Conservation (phyloP, 1,140 invertebrate genomes). For the Nylanderia fulva region DNA sequence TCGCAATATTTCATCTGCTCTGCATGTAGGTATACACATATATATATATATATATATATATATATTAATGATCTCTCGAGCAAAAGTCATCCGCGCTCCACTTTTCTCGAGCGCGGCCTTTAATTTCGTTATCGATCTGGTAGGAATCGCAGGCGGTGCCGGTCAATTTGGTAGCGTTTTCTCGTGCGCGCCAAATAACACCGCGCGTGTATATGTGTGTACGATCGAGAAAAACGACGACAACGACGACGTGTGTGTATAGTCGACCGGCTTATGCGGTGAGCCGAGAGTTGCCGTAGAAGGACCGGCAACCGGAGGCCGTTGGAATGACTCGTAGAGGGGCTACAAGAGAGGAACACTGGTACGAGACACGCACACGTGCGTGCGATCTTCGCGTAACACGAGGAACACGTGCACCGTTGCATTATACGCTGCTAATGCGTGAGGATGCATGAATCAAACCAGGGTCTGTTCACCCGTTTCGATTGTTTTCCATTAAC, state of each 20-base stretch:
- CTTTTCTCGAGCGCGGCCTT: constrained; percentile 37
- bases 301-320: constrained; percentile 80
- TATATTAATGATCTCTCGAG: constrained; percentile 31
- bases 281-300: constrained; percentile 82
- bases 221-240: no score
- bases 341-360: constrained; percentile 59
- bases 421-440: constrained; percentile 13
- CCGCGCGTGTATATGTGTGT: constrained; percentile 29
- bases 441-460: constrained; percentile 32
- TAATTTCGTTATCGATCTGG: constrained; percentile 54
- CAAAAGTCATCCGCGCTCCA: background rate
- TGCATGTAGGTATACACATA: no score
- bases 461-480: background rate
- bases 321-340: constrained; percentile 73
- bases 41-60: no score
- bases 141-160: constrained; percentile 5
- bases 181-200: constrained; percentile 22
- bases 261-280: constrained; percentile 17
- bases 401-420: constrained; percentile 40
- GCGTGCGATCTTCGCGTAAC: constrained; percentile 29
- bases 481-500: constrained; percentile 17
- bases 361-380: constrained; percentile 11
- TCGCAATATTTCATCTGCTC: background rate
- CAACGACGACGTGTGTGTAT: no score
- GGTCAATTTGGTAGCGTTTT: constrained; percentile 68